Evolutionary conservation across 2,797 vertebrate species (phyloP).

Genomic region (Ficedula albicollis): DNA sequence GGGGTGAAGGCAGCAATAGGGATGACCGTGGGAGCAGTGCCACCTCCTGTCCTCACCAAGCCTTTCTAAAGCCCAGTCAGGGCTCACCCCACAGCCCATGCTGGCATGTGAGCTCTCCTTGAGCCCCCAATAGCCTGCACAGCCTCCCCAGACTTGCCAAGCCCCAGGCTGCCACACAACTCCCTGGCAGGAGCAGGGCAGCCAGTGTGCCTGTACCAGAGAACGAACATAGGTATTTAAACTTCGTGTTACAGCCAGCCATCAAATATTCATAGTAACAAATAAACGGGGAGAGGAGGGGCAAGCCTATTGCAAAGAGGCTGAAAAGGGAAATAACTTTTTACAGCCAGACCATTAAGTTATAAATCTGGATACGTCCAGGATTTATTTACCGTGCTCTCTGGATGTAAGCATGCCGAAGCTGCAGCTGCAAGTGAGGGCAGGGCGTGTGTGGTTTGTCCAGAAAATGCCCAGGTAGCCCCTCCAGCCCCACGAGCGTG

Average conservation of each 20-base stretch:
- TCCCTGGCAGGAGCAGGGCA: neutral
- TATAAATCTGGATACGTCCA: neutral
- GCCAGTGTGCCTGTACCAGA: neutral
- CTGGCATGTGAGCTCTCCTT: neutral
- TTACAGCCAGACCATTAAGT: slow-evolving; percentile 11
- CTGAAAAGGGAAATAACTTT: slow-evolving; percentile 39
- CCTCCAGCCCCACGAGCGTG: rapidly evolving
- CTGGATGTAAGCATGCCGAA: neutral
- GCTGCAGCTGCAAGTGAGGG: rapidly evolving
- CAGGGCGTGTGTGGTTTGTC: neutral
- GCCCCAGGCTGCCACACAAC: neutral
- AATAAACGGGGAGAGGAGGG: slow-evolving; percentile 4
- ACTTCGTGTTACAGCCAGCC: slow-evolving; percentile 10
- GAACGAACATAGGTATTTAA: slow-evolving; percentile 55
- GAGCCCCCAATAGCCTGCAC: rapidly evolving
- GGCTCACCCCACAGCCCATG: neutral
- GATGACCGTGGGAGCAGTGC: neutral
- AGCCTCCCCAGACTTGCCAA: rapidly evolving
- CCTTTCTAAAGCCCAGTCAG: neutral
- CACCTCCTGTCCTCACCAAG: neutral
- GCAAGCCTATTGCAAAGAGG: neutral
- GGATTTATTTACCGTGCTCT: neutral
- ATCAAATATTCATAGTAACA: slow-evolving; percentile 44
- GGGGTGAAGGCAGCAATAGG: neutral
- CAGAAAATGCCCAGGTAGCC: neutral